A percentile compares a stretch with the other conserved stretches of the same genome.
Conservation (phyloP, 2,113 vertebrate species). For the Tragelaphus scriptus region DNA sequence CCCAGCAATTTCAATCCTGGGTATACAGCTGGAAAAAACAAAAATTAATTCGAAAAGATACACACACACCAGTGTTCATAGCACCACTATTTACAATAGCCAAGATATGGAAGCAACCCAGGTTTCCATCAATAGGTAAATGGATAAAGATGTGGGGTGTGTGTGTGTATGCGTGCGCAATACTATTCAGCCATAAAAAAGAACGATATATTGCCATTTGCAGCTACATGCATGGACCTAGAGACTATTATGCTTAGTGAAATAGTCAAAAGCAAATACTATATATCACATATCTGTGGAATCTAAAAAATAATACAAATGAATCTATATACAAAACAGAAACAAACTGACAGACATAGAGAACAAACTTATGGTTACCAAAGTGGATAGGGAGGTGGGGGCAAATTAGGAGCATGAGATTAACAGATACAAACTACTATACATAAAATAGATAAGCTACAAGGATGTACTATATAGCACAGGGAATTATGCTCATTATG, state of each 20-base stretch:
- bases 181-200: not conserved
- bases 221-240: not conserved
- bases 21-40: not conserved
- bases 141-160: not conserved
- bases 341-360: not conserved
- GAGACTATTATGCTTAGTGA: not conserved
- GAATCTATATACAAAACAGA: not conserved
- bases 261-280: not conserved
- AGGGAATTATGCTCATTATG: not conserved
- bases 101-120: not conserved
- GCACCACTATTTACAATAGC: not conserved
- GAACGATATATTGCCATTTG: not conserved
- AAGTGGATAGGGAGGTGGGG: not conserved
- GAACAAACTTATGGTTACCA: not conserved
- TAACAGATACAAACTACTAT: not conserved
- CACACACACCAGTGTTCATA: not conserved
- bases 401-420: not conserved
- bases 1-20: not conserved
- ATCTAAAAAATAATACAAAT: not conserved
- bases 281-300: not conserved
- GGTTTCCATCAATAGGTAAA: not conserved
- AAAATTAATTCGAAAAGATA: not conserved
- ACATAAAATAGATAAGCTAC: not conserved
- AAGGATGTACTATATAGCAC: not conserved
- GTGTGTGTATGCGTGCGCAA: too few relatives aligned